Conservation (phyloP, 2,888 invertebrate genomes). For the Dynastes hyllus region DNA sequence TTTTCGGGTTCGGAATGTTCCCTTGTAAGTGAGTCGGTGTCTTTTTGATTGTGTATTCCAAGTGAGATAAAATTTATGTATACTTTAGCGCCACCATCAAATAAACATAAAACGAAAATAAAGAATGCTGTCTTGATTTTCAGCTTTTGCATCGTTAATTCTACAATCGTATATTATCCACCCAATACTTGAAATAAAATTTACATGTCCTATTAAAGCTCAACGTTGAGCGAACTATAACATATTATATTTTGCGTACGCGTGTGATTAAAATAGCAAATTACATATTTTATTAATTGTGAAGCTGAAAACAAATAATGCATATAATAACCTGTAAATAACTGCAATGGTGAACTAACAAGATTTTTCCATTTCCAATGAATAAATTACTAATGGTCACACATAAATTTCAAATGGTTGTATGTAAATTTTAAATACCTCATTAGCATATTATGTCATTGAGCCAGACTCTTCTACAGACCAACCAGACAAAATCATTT, state of each 20-base stretch:
- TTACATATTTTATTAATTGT: constrained; percentile 24
- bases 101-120: neutral
- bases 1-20: too few relatives aligned
- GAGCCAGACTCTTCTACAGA: neutral
- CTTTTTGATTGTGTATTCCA: too few relatives aligned
- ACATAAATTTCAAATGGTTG: neutral
- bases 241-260: constrained; percentile 11
- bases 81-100: neutral
- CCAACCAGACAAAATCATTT: neutral
- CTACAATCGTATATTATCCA: neutral
- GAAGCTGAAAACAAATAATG: constrained; percentile 12
- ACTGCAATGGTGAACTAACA: constrained; percentile 6
- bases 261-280: constrained; percentile 6
- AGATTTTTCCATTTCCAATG: constrained; percentile 15
- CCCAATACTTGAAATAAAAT: constrained; percentile 2
- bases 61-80: neutral
- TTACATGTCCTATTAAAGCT: constrained; percentile 13
- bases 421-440: constrained; percentile 14
- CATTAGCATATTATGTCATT: constrained; percentile 37
- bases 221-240: neutral
- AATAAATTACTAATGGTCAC: constrained; percentile 17
- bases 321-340: constrained; percentile 4
- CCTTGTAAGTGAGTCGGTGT: too few relatives aligned
- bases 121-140: neutral
- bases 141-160: constrained; percentile 3